Conservation (phyloP, 2,797 vertebrate genomes). For the Halcyon leucocephala region DNA sequence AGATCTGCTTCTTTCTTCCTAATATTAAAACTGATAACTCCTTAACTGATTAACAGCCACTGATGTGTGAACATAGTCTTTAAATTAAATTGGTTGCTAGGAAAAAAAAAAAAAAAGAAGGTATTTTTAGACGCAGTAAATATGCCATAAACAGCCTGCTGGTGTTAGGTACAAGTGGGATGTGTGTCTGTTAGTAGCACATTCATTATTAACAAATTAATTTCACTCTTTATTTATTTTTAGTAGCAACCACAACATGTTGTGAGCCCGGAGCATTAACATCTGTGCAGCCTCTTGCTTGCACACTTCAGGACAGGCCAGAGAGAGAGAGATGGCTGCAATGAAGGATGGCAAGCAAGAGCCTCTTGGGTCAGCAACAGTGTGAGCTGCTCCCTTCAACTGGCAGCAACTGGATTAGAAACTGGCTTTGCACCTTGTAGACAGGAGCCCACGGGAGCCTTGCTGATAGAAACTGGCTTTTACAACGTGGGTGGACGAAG, state of each 20-base stretch:
- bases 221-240: slow-evolving; percentile 24
- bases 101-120: neutral
- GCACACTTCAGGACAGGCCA: neutral
- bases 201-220: slow-evolving; percentile 35
- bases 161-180: neutral
- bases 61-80: slow-evolving; percentile 18
- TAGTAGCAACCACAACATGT: neutral
- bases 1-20: slow-evolving; percentile 39
- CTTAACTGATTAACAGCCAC: slow-evolving; percentile 47
- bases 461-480: neutral
- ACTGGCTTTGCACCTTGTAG: neutral
- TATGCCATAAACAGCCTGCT: neutral
- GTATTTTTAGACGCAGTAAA: slow-evolving; percentile 13
- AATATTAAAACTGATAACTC: slow-evolving; percentile 21
- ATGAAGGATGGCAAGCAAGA: neutral
- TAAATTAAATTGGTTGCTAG: slow-evolving; percentile 29
- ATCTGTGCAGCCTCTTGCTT: neutral
- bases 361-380: rapidly evolving
- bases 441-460: neutral
- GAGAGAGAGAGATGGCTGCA: neutral
- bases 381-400: neutral
- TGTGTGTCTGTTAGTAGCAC: neutral
- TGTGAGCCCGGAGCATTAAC: neutral
- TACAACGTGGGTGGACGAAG: rapidly evolving
- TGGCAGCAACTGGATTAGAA: rapidly evolving